Base-by-base conservation (phyloP, 1,140 invertebrate species). In the Pteromalus puparum region DNA sequence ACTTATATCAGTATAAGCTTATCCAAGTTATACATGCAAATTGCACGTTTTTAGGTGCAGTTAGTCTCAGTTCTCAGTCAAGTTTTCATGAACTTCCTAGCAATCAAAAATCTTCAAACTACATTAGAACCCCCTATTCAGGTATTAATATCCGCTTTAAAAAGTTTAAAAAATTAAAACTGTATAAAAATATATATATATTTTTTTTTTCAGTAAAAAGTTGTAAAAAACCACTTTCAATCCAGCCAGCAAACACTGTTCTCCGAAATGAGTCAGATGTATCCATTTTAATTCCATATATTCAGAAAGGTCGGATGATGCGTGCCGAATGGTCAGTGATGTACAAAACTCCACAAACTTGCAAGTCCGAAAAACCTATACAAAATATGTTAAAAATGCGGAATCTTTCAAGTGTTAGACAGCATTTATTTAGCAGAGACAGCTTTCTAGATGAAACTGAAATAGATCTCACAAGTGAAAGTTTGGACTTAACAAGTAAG, bases 401-500 rank as follows among this genome's bases (percentile, higher is more conserved):
- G 77, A 89, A 91, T 86, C 84, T 92, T 0, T 90, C 89, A 21
- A 91, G 65, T 34, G 83, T 93, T 18, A 90, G 92, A 73, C 92
- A 93, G 82, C 92, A 93, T 87, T 89, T 93, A 53, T 93, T 93
- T 77, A 92, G 90, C 30, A 90, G 92, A 78, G 91, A 92, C 26
- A 92, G 88, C 88, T 90, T 93, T 74, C 38, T 85, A 24, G 83
- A 86, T 42, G 85, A 90, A 0, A 84, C 74, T 10, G 89, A 90
- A 38, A 87, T 89, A 15, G 89, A 90, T 85, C 83, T 91, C 7
- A 84, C 88, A 5, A 70, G 68, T 53, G 90, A 92, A 73, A 93
- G 87, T 48, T 81, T 91, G 2, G 90, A 93, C 84, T 88, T 93
- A 53, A 92, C 92, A 80, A 90, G 91, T 93, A 89, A 88, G 10